These are phyloP conservation scores for Hypercompe scribonia DNA, from an alignment of 2,888 invertebrate species.

Conservation along the genomic window DNA sequence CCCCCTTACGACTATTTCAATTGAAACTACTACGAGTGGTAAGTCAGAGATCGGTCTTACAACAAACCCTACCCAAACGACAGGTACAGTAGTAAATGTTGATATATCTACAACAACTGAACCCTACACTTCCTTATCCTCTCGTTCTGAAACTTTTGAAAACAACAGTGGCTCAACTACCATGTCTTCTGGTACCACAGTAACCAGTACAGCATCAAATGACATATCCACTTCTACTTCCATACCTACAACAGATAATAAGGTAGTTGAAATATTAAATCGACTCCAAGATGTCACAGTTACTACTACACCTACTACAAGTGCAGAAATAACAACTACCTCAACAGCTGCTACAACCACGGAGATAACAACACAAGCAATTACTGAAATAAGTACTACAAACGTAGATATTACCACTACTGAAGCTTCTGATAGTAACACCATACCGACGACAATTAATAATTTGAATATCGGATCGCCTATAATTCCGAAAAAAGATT, in stretches of 20 bases:
- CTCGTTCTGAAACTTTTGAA: conserved; percentile 37
- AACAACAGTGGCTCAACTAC: conserved; percentile 32
- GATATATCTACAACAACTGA: conserved; percentile 36
- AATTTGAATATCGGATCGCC: conserved; percentile 60
- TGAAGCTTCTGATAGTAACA: conserved; percentile 56
- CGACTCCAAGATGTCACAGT: conserved; percentile 37
- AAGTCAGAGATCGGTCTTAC: conserved; percentile 46
- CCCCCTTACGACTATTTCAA: conserved; percentile 41
- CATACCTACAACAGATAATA: conserved; percentile 47
- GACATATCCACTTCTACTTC: conserved; percentile 43
- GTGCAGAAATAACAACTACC: conserved; percentile 45
- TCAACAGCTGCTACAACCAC: conserved; percentile 54
- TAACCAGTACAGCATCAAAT: conserved; percentile 35
- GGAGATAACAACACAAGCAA: conserved; percentile 59
- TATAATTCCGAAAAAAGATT: conserved; percentile 88
- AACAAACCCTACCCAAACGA: conserved; percentile 34
- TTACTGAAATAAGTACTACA: conserved; percentile 56
- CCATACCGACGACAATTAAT: conserved; percentile 62
- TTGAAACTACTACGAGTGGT: conserved; percentile 50
- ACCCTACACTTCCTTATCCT: conserved; percentile 28
- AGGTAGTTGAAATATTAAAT: conserved; percentile 36
- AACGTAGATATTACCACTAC: conserved; percentile 53
- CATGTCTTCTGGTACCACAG: conserved; percentile 36
- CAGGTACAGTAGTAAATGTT: conserved; percentile 25
- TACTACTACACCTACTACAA: conserved; percentile 28